Conservation (phyloP, 2,113 vertebrate species). For the Fulica atra region DNA sequence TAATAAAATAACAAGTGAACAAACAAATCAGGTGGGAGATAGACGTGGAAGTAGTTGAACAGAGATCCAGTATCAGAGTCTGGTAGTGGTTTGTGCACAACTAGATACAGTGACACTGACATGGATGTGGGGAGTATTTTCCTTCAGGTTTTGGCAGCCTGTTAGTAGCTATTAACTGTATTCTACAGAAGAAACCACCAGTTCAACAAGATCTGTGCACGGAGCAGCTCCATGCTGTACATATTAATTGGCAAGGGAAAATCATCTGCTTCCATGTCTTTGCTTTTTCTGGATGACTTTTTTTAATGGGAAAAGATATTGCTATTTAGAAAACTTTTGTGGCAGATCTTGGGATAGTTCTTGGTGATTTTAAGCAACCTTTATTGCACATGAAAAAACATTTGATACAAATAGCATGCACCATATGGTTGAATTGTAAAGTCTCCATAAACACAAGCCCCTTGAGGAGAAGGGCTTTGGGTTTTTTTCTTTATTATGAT, state of each 20-base stretch:
- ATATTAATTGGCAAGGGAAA: not conserved
- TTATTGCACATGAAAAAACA: not conserved
- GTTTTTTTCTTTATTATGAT: not conserved
- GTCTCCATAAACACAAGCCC: not conserved
- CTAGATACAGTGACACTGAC: not conserved
- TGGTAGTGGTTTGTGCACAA: not conserved
- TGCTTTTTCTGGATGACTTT: not conserved
- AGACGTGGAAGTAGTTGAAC: not conserved
- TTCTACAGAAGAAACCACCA: not conserved
- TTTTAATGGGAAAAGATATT: not conserved
- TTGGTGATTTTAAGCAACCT: not conserved
- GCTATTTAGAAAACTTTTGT: not conserved
- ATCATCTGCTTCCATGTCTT: not conserved
- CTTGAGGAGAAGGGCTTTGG: not conserved
- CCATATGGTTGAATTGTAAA: not conserved
- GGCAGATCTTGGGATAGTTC: not conserved
- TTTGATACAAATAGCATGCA: not conserved
- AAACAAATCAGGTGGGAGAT: not conserved
- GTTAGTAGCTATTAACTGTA: not conserved
- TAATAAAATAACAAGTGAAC: constrained; percentile 7
- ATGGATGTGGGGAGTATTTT: not conserved
- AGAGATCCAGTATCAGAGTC: not conserved
- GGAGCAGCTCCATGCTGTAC: not conserved
- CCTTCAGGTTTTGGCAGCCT: not conserved
- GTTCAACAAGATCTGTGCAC: not conserved